Evolutionary conservation across 2,888 invertebrate species (phyloP), one percentile per base, ranked within the genome.

Genomic region (Scaptomyza polygonia): DNA sequence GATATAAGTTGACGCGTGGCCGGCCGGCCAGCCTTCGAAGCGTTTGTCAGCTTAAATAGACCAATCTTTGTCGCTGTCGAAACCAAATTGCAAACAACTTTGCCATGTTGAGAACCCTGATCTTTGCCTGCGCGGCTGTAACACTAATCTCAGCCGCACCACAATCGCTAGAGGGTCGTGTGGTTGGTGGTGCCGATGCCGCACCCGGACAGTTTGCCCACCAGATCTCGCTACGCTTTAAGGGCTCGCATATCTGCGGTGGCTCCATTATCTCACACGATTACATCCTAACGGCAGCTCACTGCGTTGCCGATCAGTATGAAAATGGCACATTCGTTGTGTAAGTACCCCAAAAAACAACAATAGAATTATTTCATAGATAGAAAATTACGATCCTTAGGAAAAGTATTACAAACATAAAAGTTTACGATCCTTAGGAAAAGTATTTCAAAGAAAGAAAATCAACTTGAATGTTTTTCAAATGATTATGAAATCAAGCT

Each of bases 151-250:
- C 56, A 7, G 78, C 83, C 6, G 72, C 71, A 9, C 81, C 87
- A 5, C 49, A 55, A 29, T 43, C 47, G 7, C 54, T 36, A 6
- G 43, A 55, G 8, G 77, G 77, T 0, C 89, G 89, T 8, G 70
- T 89, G 45, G 88, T 89, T 12, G 91, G 90, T 21, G 92, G 92
- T 8, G 53, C 57, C 1, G 77, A 87, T 63, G 92, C 91, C 9
- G 51, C 36, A 4, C 49, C 61, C 21, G 88, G 84, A 8, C 87
- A 91, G 63, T 91, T 91, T 72, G 89, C 91, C 0, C 86, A 90
- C 72, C 91, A 91, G 85, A 76, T 90, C 12, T 91, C 92, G 7
- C 40, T 90, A 44, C 72, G 88, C 11, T 32, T 34, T 5, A 16
- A 14, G 12, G 78, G 73, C 3, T 67, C 68, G 0, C 86, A 88